Evolutionary conservation across 2,888 invertebrate species (phyloP), one percentile per base, ranked within the genome.

Genomic region (Dromius quadrimaculatus): DNA sequence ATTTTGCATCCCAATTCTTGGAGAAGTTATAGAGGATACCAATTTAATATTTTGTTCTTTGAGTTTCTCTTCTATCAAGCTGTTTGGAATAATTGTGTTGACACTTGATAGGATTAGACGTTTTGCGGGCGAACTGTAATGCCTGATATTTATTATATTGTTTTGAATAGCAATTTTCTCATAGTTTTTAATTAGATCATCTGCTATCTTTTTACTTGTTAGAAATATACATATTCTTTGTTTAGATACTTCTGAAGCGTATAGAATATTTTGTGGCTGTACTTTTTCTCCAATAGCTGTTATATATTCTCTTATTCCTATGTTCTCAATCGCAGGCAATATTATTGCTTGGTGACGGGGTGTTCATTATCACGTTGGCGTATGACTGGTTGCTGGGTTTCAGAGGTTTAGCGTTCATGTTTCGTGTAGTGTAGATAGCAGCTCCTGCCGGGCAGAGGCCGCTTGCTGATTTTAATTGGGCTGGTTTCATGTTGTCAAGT

Each of bases 371-470:
- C n/a, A 11, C 36, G 36, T 36, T 36, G n/a, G 36, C 36, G 36
- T 36, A 36, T n/a, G 36, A 36, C 36, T 36, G 36, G 36, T 36
- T 36, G 36, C 11, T 36, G 36, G 36, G n/a, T 36, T 36, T 36
- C 9, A n/a, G 36, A 5, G 36, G 36, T 36, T n/a, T n/a, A 5
- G 9, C 2, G 36, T 36, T 36, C 9, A 36, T 36, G 36, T 36
- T 36, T 36, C n/a, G 9, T 36, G 36, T n/a, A 11, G 9, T 36
- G 36, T 36, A 9, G 3, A 9, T 36, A 36, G 11, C 9, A 11
- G 9, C n/a, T n/a, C n/a, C n/a, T n/a, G n/a, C n/a, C n/a, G n/a
- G n/a, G 36, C 9, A 36, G 36, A 2, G 9, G 36, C 36, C 2
- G 36, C n/a, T 36, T 36, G 9, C 11, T 9, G 2, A 36, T 9